Evolutionary conservation across 1,140 invertebrate species (phyloP), one percentile per base, ranked within the genome.

Genomic region (Hyles euphorbiae): DNA sequence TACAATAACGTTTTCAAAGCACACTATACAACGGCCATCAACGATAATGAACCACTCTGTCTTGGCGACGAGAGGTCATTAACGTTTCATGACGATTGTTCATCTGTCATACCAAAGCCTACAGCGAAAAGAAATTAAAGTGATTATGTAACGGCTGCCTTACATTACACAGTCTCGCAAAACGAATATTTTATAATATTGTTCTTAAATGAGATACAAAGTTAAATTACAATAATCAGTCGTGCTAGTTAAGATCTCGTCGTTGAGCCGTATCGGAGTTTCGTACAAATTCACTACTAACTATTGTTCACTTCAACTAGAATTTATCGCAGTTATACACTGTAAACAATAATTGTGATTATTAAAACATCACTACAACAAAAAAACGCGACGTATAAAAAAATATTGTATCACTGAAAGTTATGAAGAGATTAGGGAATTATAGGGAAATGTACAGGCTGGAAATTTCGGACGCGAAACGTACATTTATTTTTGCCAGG

Each of bases 161-260:
- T 79, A 81, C 77, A 74, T 76, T 78, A 84, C 52, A 81, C 82
- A 83, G 79, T 81, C 80, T 82, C 81, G 76, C 76, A 70, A 76
- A 76, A 78, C 70, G 67, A 83, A 85, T 80, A 81, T 73, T 67
- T 69, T 70, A 70, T 76, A 58, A 68, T 65, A 74, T 86, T 81
- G 76, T 83, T 83, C 81, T 70, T 83, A 82, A 76, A 74, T 83
- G 83, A 83, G 83, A 83, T 81, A 81, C 63, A 79, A 62, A 74
- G 58, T 73, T 70, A 69, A 63, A 74, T 78, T 74, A 81, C 62
- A 73, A 74, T 81, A 79, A 79, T 84, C 81, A 84, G 81, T 86
- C 81, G 63, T 70, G 65, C 54, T 65, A 58, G 61, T 66, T 62
- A 76, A 79, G 70, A 77, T 81, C 70, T 75, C 68, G 55, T 70